These are phyloP conservation scores for Oegoconia quadripuncta DNA, from an alignment of 2,888 invertebrate genomes.

Conservation along the genomic window DNA sequence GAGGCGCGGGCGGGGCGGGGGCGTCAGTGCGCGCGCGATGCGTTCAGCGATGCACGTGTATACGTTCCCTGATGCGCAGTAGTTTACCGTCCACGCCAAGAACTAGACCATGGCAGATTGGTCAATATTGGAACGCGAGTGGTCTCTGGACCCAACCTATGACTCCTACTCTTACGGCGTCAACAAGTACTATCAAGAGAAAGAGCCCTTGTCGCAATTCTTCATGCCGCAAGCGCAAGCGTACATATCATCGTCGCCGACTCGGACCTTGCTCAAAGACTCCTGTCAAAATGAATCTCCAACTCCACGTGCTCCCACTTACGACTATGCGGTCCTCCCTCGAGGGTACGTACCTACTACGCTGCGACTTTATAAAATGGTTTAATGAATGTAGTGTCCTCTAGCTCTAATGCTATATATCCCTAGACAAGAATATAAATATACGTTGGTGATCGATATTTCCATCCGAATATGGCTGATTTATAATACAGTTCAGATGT, in stretches of 20 bases:
- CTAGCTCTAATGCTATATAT: too few relatives aligned
- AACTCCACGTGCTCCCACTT: not conserved
- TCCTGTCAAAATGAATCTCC: too few relatives aligned
- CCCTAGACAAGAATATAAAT: too few relatives aligned
- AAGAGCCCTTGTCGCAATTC: constrained; percentile 19
- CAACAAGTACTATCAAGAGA: constrained; percentile 28
- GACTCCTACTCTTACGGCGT: constrained; percentile 32
- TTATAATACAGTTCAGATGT: too few relatives aligned
- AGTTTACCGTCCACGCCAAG: constrained; percentile 21
- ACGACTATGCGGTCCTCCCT: not conserved
- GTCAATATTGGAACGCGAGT: constrained; percentile 39
- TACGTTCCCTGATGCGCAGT: constrained; percentile 38
- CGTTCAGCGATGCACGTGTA: constrained; percentile 54
- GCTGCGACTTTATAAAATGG: too few relatives aligned
- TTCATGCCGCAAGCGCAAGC: constrained; percentile 17
- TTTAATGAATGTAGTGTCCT: too few relatives aligned
- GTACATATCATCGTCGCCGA: constrained; percentile 20
- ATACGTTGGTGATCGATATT: too few relatives aligned
- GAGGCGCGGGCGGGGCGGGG: constrained; percentile 38
- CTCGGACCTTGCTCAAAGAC: too few relatives aligned
- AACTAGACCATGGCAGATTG: constrained; percentile 45
- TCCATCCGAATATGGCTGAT: too few relatives aligned
- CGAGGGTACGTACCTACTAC: too few relatives aligned
- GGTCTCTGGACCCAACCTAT: constrained; percentile 30
- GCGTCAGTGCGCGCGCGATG: constrained; percentile 58